Percentiles rank a stretch among this genome's conserved stretches.
Conservation (phyloP, 2,113 vertebrate genomes). For the Pavo muticus region DNA sequence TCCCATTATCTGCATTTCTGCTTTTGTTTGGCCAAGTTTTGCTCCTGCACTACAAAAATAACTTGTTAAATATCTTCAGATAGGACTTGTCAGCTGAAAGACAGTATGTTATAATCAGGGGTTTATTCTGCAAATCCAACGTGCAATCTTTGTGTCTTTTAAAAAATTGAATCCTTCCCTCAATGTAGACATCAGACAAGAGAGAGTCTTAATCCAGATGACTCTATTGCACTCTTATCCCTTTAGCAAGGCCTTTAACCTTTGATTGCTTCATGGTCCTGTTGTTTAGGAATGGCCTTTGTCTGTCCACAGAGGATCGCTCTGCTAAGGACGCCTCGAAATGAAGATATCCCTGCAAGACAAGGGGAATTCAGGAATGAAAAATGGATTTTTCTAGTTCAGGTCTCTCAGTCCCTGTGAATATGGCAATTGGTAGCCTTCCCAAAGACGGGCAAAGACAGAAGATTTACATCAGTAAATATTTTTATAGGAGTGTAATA, state of each 20-base stretch:
- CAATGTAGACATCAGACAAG: neutral
- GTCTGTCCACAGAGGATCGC: neutral
- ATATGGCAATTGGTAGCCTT: neutral
- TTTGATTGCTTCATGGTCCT: neutral
- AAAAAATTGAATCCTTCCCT: constrained; percentile 33
- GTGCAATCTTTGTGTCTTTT: constrained; percentile 29
- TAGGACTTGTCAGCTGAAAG: constrained; percentile 7
- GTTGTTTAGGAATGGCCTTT: constrained; percentile 32
- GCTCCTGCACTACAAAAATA: neutral
- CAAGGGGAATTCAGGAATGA: neutral
- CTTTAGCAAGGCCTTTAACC: constrained; percentile 49
- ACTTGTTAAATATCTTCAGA: constrained; percentile 18
- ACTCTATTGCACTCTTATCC: constrained; percentile 50
- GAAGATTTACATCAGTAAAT: neutral
- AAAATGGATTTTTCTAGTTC: neutral
- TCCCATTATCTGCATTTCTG: neutral
- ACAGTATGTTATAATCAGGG: neutral
- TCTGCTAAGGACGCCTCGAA: neutral
- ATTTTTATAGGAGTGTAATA: neutral
- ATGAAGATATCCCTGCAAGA: neutral
- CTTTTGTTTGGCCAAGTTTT: accelerated
- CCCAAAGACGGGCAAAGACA: neutral
- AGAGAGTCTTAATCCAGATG: constrained; percentile 52
- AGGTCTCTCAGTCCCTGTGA: neutral
- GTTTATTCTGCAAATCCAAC: constrained; percentile 45